Percentiles rank a stretch among this genome's conserved stretches.
Evolutionary conservation across 2,888 invertebrate species (phyloP).

Genomic region (Archaeoteleia sp.): DNA sequence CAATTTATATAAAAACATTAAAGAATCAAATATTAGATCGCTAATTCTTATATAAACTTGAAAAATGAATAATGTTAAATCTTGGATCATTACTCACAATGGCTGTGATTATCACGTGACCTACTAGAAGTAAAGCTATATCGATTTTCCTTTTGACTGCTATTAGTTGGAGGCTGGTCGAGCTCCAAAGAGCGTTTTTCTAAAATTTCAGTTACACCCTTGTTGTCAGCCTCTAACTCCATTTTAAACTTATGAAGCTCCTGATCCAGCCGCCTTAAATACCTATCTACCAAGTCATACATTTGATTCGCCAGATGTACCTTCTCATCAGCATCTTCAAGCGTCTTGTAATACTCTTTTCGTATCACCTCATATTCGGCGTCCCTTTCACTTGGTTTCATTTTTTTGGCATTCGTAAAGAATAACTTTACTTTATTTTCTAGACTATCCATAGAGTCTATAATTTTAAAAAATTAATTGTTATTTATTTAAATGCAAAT

Average conservation of each 20-base stretch:
- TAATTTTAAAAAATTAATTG: slow-evolving; percentile 52
- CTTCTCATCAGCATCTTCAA: slow-evolving; percentile 98
- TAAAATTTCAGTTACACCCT: slow-evolving; percentile 96
- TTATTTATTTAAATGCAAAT: slow-evolving; percentile 11
- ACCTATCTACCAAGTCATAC: slow-evolving; percentile 95
- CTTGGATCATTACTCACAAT: slow-evolving; percentile 68
- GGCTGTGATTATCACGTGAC: slow-evolving; percentile 72
- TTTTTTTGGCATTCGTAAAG: slow-evolving; percentile 88
- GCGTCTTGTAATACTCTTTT: slow-evolving; percentile 91
- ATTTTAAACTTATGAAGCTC: slow-evolving; percentile 98
- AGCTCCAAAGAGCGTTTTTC: slow-evolving; percentile 95
- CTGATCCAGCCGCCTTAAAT: slow-evolving; percentile 89
- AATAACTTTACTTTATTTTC: slow-evolving; percentile 92
- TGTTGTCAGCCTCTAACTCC: slow-evolving; percentile 98
- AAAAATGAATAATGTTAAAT: background rate
- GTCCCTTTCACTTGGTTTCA: slow-evolving; percentile 85
- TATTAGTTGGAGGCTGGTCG: slow-evolving; percentile 81
- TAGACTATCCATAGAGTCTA: slow-evolving; percentile 92
- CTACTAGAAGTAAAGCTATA: slow-evolving; percentile 76
- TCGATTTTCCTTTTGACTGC: slow-evolving; percentile 90
- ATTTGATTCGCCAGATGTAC: slow-evolving; percentile 95
- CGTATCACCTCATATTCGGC: slow-evolving; percentile 89
- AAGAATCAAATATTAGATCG: no score
- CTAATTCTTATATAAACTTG: no score
- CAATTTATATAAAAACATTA: no score